Conservation (phyloP, 2,888 invertebrate genomes). For the Craniophora ligustri region DNA sequence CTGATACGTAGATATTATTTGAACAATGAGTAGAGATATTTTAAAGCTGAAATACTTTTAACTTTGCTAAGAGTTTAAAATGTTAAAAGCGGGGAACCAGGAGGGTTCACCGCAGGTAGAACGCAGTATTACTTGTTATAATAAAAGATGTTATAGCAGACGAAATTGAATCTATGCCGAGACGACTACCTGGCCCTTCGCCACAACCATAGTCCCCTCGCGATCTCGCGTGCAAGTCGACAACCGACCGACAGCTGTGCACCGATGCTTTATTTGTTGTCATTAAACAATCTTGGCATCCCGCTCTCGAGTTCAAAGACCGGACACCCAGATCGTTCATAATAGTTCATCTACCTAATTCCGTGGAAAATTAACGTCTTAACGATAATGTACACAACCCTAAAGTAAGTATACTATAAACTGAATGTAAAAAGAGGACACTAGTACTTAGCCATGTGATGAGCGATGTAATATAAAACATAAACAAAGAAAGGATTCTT, state of each 20-base stretch:
- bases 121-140: constrained; percentile 10
- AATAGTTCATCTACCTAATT: constrained; percentile 68
- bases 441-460: constrained; percentile 21
- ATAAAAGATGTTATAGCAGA: constrained; percentile 21
- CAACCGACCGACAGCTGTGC: constrained; percentile 75
- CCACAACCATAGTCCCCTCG: constrained; percentile 60
- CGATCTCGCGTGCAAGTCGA: constrained; percentile 60
- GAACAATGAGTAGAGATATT: constrained; percentile 6
- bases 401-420: constrained; percentile 21
- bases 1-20: constrained; percentile 17
- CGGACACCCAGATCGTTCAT: constrained; percentile 63
- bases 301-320: constrained; percentile 80
- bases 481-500: constrained; percentile 63
- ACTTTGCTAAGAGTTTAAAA: constrained; percentile 15
- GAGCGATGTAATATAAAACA: constrained; percentile 40
- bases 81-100: constrained; percentile 1
- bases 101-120: constrained; percentile 27
- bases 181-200: constrained; percentile 72
- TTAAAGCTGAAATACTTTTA: not conserved
- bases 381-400: constrained; percentile 22
- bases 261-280: constrained; percentile 72
- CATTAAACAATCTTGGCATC: constrained; percentile 70
- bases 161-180: constrained; percentile 55
- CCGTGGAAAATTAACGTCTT: constrained; percentile 42
- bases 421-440: constrained; percentile 15